Evolutionary conservation across 2,888 invertebrate species (phyloP).

Genomic region (Nomada fucata): DNA sequence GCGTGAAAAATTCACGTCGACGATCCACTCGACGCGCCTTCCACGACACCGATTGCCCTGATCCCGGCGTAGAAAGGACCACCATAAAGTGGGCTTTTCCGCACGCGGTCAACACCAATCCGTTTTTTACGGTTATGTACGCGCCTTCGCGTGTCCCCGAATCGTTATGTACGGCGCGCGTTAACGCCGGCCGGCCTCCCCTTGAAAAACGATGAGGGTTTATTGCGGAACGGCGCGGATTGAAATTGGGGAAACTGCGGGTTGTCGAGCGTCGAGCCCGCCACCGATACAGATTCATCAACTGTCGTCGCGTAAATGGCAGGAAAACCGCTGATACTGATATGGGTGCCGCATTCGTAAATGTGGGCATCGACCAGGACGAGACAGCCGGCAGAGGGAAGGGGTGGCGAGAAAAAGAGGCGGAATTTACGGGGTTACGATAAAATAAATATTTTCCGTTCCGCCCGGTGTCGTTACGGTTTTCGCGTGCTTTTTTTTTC

Average conservation of each 20-base stretch:
- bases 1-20: background rate
- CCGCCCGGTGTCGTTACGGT: conserved; percentile 9
- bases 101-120: conserved; percentile 11
- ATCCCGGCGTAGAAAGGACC: background rate
- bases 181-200: conserved; percentile 45
- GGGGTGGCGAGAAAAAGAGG: background rate
- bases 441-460: conserved; percentile 50
- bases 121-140: conserved; percentile 24
- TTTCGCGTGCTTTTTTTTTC: conserved; percentile 19
- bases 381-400: background rate
- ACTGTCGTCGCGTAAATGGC: conserved; percentile 66
- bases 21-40: background rate
- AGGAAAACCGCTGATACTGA: conserved; percentile 70
- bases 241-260: conserved; percentile 72
- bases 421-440: conserved; percentile 27
- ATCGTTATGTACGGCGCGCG: conserved; percentile 40
- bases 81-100: conserved; percentile 17
- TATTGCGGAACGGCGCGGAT: conserved; percentile 56
- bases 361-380: conserved; percentile 7
- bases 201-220: conserved; percentile 69
- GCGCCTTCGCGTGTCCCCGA: conserved; percentile 11
- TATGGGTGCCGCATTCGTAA: conserved; percentile 53
- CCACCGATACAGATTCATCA: conserved; percentile 68
- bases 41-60: background rate
- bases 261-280: conserved; percentile 52